Conservation (phyloP, 2,888 invertebrate genomes). For the Branchellion lobata region DNA sequence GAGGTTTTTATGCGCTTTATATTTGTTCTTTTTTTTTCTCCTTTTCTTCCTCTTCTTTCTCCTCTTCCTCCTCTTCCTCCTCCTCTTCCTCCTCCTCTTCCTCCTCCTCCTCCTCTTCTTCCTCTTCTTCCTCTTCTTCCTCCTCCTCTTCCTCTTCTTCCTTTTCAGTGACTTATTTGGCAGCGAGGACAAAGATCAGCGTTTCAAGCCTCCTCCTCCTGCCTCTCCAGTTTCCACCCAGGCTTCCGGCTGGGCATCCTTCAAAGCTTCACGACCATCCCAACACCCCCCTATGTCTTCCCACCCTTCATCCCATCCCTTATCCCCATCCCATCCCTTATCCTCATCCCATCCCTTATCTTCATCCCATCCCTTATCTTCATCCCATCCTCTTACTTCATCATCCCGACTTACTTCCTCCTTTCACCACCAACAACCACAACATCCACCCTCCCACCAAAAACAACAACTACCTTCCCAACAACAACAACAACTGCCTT, state of each 20-base stretch:
- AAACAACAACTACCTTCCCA: no score
- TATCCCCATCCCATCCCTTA: background rate
- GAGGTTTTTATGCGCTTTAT: background rate
- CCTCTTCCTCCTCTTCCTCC: no score
- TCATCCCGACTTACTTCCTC: no score
- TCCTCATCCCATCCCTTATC: background rate
- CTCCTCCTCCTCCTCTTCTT: no score
- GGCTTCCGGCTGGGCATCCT: slow-evolving; percentile 10
- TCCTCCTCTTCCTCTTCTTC: no score
- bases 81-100: no score
- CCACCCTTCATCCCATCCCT: background rate
- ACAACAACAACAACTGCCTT: no score
- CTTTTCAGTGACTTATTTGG: slow-evolving; percentile 12
- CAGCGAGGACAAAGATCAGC: slow-evolving; percentile 4
- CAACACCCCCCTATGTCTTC: background rate
- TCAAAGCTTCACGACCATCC: slow-evolving; percentile 1
- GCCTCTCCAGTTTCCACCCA: background rate
- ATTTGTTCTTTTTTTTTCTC: background rate
- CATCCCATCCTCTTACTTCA: background rate
- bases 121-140: no score
- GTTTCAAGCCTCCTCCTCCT: background rate
- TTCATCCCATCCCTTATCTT: background rate
- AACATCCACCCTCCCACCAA: no score
- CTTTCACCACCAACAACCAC: no score
- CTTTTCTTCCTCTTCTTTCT: background rate